These are phyloP conservation scores for Arizona elegans DNA, from an alignment of 2,113 vertebrate genomes.

Conservation along the genomic window DNA sequence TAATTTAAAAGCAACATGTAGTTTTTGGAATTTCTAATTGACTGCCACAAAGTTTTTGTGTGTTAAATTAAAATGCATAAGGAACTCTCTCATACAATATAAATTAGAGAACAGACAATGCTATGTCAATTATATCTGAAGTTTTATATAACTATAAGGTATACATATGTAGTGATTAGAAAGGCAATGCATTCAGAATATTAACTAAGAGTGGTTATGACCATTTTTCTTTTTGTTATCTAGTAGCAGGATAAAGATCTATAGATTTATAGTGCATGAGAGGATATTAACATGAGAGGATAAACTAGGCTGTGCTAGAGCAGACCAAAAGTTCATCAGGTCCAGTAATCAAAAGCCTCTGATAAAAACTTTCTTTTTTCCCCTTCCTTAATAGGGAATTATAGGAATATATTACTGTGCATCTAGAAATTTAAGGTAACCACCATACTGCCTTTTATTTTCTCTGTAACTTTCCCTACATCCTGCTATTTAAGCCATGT, in stretches of 20 bases:
- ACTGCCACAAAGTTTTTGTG: background rate
- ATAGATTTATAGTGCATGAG: no score
- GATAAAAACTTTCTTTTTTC: background rate
- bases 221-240: background rate
- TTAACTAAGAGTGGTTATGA: background rate
- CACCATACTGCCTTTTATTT: background rate
- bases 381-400: background rate
- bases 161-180: background rate
- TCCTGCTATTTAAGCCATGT: background rate
- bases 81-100: background rate
- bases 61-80: slow-evolving; percentile 1
- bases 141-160: background rate
- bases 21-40: background rate
- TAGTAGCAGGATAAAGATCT: background rate
- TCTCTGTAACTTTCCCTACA: background rate
- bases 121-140: accelerated
- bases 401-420: background rate
- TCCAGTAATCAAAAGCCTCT: background rate
- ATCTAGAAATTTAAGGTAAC: background rate
- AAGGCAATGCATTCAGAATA: background rate
- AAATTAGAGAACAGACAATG: accelerated
- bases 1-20: background rate
- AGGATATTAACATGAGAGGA: background rate
- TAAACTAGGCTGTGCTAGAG: background rate
- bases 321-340: background rate